Evolutionary conservation across 2,888 invertebrate genomes (phyloP).

Genomic region (Agriopis aurantiaria): DNA sequence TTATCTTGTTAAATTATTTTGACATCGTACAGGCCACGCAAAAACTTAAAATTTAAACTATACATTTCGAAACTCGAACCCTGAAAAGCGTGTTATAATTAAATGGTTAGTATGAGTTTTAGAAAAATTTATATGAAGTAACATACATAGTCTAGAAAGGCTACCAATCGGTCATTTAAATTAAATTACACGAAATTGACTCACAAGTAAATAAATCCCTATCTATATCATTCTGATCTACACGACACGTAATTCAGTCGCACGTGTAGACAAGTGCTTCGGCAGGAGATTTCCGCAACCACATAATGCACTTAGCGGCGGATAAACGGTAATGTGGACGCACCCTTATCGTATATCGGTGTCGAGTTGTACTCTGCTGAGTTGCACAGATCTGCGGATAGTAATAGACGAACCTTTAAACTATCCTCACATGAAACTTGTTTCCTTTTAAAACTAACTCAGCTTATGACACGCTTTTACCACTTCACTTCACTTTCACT

Average conservation of each 20-base stretch:
- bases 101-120: too few species aligned
- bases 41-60: not conserved
- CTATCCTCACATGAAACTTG: not conserved
- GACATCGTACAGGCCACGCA: too few species aligned
- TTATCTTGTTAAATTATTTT: too few species aligned
- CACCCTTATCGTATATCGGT: constrained; percentile 46
- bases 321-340: constrained; percentile 60
- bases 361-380: constrained; percentile 36
- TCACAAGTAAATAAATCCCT: constrained; percentile 6
- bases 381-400: constrained; percentile 8
- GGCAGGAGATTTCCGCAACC: constrained; percentile 61
- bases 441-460: too few species aligned
- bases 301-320: constrained; percentile 66
- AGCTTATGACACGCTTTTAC: too few species aligned
- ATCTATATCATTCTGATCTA: constrained; percentile 17
- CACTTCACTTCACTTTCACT: too few species aligned
- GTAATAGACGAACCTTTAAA: not conserved
- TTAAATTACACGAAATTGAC: too few species aligned
- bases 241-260: constrained; percentile 44
- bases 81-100: not conserved
- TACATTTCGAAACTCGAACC: not conserved
- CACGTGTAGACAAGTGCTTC: constrained; percentile 55
- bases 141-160: too few species aligned
- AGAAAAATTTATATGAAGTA: too few species aligned
- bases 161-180: too few species aligned